Evolutionary conservation across 2,888 invertebrate genomes (phyloP), one percentile per base, ranked within the genome.

Genomic region (Lacanobia wlatinum): DNA sequence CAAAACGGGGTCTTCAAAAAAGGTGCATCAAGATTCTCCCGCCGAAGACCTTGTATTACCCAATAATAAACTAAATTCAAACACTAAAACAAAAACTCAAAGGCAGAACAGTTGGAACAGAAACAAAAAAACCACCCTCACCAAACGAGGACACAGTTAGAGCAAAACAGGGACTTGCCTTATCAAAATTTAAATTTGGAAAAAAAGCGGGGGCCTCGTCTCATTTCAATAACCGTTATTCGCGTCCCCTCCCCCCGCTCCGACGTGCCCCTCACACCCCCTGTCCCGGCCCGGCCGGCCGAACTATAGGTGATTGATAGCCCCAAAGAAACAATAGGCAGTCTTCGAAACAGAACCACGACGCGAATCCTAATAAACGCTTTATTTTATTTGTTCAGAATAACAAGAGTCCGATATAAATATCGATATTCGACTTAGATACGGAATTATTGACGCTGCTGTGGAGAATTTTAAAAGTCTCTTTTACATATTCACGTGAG

Each of bases 181-280:
- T 96, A 96, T 96, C 96, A 96, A 96, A 96, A 96, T 96, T 96
- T 96, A 96, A 96, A 96, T 96, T 96, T 93, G 93, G 93, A 93
- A 96, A 96, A n/a, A 96, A 95, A 95, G 94, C 95, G 93, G 92
- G 93, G 93, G 92, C 93, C 92, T 90, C 91, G 92, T 92, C 95
- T 96, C 96, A 96, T 96, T 96, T 96, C 96, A 96, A 96, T 96
- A 96, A 96, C 96, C 96, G 96, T 96, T 96, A 96, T 92, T 92
- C 92, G 91, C 87, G 88, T 90, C 91, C 90, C 89, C 83, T 87
- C 87, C 88, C 84, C 87, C 87, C 88, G 88, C 83, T 82, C 86
- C 85, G 92, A 90, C 87, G 87, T 89, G 90, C 90, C 90, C 83
- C 87, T 86, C 90, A 87, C 86, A 71, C 85, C 86, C 90, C 88